A percentile compares a stretch with the other conserved stretches of the same genome.
phyloP scores from a whole-genome alignment of 1,140 invertebrate genomes.

The Vanessa tameamea region DNA sequence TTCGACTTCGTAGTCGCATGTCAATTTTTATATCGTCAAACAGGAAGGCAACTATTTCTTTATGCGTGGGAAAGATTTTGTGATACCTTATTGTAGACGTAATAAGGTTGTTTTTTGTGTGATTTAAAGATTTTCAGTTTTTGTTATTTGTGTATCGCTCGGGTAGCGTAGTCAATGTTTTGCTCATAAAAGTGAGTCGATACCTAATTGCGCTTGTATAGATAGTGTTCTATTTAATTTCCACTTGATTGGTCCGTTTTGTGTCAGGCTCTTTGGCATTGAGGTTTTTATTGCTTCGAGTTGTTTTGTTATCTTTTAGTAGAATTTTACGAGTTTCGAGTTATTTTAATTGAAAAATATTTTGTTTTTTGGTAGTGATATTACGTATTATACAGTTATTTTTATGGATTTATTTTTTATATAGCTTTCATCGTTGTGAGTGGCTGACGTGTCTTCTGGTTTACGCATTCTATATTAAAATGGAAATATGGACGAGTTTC shows the following conservation, averaged over 20 bases:
- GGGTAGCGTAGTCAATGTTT: conserved; percentile 63
- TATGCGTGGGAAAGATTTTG: conserved; percentile 11
- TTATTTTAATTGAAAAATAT: neutral
- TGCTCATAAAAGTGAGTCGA: conserved; percentile 68
- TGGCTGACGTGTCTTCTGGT: too few relatives aligned
- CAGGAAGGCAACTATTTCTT: conserved; percentile 48
- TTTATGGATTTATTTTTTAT: neutral
- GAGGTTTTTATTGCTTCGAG: conserved; percentile 75
- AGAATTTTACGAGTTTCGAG: neutral
- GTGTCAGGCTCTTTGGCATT: conserved; percentile 48
- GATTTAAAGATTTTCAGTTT: conserved; percentile 8
- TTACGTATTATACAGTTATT: conserved; percentile 19
- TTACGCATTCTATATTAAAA: too few relatives aligned
- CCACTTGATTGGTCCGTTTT: conserved; percentile 65
- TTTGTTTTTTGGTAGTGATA: conserved; percentile 30
- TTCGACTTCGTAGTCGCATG: conserved; percentile 21
- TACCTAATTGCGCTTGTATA: conserved; percentile 66
- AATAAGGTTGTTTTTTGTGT: conserved; percentile 41
- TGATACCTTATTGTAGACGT: conserved; percentile 20
- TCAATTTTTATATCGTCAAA: conserved; percentile 53
- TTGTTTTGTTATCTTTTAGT: conserved; percentile 47
- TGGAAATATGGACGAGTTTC: too few relatives aligned
- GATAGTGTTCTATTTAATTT: conserved; percentile 74
- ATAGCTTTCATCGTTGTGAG: neutral
- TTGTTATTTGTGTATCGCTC: conserved; percentile 28